Evolutionary conservation across 2,888 invertebrate genomes (phyloP).

Genomic region (Lymantria dispar): DNA sequence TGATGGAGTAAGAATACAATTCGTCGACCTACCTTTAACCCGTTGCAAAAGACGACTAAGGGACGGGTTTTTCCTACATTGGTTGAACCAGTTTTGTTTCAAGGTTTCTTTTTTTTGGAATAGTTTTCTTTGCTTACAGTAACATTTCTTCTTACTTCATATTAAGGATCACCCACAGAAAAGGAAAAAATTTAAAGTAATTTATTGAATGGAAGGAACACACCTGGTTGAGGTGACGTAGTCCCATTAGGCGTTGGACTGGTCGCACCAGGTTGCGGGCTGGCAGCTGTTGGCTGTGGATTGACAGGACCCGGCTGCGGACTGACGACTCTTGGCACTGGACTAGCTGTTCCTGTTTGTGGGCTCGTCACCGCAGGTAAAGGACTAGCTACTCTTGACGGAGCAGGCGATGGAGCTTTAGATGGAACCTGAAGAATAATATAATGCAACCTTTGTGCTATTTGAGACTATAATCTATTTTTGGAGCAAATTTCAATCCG

Average conservation of each 20-base stretch:
- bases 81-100: too few relatives aligned
- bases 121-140: too few relatives aligned
- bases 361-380: conserved; percentile 2
- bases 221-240: conserved; percentile 41
- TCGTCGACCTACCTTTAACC: too few relatives aligned
- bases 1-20: too few relatives aligned
- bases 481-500: too few relatives aligned
- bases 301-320: conserved; percentile 35
- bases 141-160: too few relatives aligned
- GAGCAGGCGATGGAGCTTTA: conserved; percentile 34
- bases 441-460: neutral
- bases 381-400: conserved; percentile 47
- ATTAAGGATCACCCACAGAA: too few relatives aligned
- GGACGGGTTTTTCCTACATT: too few relatives aligned
- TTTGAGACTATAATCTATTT: too few relatives aligned
- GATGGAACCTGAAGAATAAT: conserved; percentile 28
- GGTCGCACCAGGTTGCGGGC: conserved; percentile 35
- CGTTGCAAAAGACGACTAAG: too few relatives aligned
- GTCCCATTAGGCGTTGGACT: conserved; percentile 40
- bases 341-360: neutral
- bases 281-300: conserved; percentile 40
- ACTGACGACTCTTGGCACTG: conserved; percentile 28
- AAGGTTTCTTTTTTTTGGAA: too few relatives aligned
- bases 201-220: neutral
- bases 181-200: too few relatives aligned